Evolutionary conservation across 2,113 vertebrate genomes (phyloP).

Genomic region (Rhineura floridana): DNA sequence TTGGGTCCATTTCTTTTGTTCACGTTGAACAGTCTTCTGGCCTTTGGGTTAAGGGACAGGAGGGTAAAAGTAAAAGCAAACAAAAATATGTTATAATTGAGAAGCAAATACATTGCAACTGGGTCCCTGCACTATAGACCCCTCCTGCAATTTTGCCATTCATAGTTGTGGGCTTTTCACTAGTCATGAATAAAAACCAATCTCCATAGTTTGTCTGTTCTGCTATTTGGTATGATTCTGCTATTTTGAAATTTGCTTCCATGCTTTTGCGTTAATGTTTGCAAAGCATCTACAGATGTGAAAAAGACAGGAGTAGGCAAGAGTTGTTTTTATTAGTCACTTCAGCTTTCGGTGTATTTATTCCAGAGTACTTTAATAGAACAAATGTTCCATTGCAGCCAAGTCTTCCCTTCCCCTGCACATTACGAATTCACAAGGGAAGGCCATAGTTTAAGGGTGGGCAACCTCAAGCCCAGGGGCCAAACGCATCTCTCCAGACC

Average conservation of each 20-base stretch:
- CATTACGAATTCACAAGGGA: background rate
- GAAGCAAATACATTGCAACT: background rate
- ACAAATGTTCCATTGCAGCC: background rate
- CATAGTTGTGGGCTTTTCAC: background rate
- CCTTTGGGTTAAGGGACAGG: too few species aligned
- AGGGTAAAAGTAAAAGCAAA: too few species aligned
- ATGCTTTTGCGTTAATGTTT: conserved; percentile 10
- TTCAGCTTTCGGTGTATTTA: background rate
- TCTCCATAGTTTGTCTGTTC: background rate
- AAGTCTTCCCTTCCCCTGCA: background rate
- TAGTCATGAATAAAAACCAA: background rate
- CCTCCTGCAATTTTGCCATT: background rate
- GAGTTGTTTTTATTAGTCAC: background rate
- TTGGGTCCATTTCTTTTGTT: too few species aligned
- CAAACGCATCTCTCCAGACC: too few species aligned
- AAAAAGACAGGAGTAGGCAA: background rate
- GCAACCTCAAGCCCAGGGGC: too few species aligned
- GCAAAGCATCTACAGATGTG: background rate
- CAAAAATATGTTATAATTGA: too few species aligned
- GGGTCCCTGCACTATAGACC: background rate
- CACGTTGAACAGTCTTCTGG: too few species aligned
- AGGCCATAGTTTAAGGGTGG: background rate
- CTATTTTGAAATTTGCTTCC: background rate
- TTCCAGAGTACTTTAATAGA: background rate
- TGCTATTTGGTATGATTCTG: background rate